A percentile compares a stretch with the other conserved stretches of the same genome.
Conservation (phyloP, 1,140 invertebrate species). For the Eupeodes corollae region DNA sequence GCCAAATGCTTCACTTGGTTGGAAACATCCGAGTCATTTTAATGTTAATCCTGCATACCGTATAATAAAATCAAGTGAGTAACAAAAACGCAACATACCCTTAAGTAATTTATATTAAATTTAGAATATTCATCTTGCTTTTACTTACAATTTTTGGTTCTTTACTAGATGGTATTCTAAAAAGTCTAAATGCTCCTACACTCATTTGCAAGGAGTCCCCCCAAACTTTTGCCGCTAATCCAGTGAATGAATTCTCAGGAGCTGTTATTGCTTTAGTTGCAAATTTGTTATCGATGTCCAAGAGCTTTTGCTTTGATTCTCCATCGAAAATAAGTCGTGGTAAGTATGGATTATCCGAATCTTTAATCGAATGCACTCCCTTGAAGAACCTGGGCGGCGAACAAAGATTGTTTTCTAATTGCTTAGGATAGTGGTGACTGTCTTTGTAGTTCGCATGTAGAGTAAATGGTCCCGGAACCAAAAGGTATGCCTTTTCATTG, state of each 20-base stretch:
- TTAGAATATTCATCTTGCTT: too few species aligned
- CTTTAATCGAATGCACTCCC: constrained; percentile 2
- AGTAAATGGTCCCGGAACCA: constrained; percentile 11
- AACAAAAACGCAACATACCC: too few species aligned
- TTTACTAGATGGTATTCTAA: not conserved
- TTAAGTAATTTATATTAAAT: too few species aligned
- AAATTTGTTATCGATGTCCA: constrained; percentile 1
- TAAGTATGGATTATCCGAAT: constrained; percentile 7
- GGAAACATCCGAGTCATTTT: too few species aligned
- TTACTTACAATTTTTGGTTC: not conserved
- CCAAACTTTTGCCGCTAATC: constrained; percentile 2
- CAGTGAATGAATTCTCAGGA: constrained; percentile 4
- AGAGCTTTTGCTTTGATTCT: constrained; percentile 1
- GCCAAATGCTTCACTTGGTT: too few species aligned
- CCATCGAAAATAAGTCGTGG: constrained; percentile 5
- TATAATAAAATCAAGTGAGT: too few species aligned
- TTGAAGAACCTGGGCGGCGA: constrained; percentile 6
- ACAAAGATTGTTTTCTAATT: not conserved
- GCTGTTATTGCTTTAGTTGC: not conserved
- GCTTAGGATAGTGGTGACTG: constrained; percentile 7
- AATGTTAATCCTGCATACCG: too few species aligned
- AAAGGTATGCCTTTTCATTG: not conserved
- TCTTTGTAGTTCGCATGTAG: constrained; percentile 5
- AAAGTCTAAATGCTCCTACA: constrained; percentile 1
- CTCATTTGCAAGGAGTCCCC: constrained; percentile 1